A percentile compares a stretch with the other conserved stretches of the same genome.
Conservation (phyloP, 2,797 vertebrate species). For the Orientallactaga sibirica region DNA sequence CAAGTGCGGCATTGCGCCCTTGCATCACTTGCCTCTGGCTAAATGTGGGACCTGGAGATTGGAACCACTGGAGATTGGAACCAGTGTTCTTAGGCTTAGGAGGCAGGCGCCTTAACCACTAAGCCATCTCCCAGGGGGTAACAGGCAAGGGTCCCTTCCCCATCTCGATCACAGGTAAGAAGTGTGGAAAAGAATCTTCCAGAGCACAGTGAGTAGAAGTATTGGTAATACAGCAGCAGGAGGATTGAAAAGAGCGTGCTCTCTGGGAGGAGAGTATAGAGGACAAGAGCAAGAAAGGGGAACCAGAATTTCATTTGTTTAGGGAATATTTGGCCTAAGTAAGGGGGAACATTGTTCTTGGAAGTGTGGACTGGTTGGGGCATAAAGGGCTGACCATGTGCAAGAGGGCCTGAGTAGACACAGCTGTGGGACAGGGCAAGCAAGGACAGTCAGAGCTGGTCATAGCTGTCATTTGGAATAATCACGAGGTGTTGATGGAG, state of each 20-base stretch:
- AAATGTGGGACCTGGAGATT: too few species aligned
- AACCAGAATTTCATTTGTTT: neutral
- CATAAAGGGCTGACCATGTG: neutral
- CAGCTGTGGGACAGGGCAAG: neutral
- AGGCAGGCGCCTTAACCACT: too few species aligned
- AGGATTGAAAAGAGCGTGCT: neutral
- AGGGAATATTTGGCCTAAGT: neutral
- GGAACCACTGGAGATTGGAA: too few species aligned
- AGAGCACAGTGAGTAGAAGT: neutral
- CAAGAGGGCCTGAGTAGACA: neutral
- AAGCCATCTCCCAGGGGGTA: neutral
- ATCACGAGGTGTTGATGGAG: neutral
- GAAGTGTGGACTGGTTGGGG: neutral
- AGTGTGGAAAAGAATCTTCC: neutral
- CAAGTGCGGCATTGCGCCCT: too few species aligned
- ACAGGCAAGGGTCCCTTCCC: neutral
- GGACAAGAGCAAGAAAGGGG: neutral
- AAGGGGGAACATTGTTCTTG: neutral
- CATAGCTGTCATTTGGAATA: neutral
- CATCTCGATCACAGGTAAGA: neutral
- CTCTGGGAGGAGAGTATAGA: neutral
- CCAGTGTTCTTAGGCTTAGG: too few species aligned
- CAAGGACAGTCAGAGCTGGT: neutral
- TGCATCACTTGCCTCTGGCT: too few species aligned
- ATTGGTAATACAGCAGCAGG: neutral